phyloP scores from a whole-genome alignment of 2,113 vertebrate species.

The Leptocoma aspasia region DNA sequence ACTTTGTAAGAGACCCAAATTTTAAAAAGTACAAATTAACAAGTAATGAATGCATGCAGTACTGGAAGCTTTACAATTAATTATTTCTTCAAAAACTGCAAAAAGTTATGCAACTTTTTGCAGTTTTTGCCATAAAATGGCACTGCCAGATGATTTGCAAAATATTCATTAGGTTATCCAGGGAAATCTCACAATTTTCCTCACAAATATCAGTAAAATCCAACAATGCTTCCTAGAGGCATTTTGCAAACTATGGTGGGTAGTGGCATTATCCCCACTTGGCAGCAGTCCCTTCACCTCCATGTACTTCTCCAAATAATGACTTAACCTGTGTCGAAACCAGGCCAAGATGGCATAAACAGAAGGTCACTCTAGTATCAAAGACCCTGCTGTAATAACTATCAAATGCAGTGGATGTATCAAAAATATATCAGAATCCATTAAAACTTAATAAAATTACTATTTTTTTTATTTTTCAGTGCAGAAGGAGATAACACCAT shows the following conservation, averaged over 20 bases:
- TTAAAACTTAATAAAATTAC: neutral
- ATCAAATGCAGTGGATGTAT: neutral
- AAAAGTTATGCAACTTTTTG: neutral
- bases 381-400: neutral
- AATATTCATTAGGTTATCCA: neutral
- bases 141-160: too few relatives aligned
- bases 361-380: neutral
- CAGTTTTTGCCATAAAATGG: too few relatives aligned
- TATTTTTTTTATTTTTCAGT: neutral
- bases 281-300: neutral
- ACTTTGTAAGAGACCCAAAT: neutral
- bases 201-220: constrained; percentile 2
- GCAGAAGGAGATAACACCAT: neutral
- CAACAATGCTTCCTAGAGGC: neutral
- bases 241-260: neutral
- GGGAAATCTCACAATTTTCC: neutral
- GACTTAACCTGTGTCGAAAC: neutral
- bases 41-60: neutral
- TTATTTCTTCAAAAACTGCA: neutral
- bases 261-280: neutral
- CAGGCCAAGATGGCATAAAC: neutral
- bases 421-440: neutral
- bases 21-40: neutral
- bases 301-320: neutral
- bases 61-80: neutral